Base-by-base conservation (phyloP, 37 sponge, comb jelly and placozoan species). In the Tethya wilhelma region DNA sequence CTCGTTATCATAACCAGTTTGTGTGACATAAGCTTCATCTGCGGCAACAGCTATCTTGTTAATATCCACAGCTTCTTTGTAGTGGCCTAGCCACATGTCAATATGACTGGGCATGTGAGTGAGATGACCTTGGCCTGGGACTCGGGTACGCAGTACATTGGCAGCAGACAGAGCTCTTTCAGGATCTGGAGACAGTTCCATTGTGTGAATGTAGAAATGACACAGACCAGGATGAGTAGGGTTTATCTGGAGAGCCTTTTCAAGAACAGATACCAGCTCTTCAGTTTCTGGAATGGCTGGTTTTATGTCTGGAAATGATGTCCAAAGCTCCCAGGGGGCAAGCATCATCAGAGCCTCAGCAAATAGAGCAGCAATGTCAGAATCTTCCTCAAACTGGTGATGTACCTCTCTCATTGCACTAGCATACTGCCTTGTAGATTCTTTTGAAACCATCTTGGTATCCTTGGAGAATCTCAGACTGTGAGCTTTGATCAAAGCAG, bases 51-150 rank as follows among this genome's bases (percentile, higher is more conserved):
- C 90, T 64, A 11, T 67, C 43, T 78, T 77, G 78, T 89, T 89
- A 6, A 49, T 75, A 36, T 84, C 90, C 43, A 77, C 70, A 14
- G 90, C 90, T 23, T 89, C 90, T 34, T 89, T 83, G 84, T 89
- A 89, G 11, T 89, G 79, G 26, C 90, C 90, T 55, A 89, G 80
- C 90, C 84, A 83, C 84, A 89, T 83, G 33, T 89, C 90, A 76
- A 89, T 89, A 45, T 88, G 89, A 17, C 73, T 71, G 45, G 89
- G 64, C 89, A 88, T n/a, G n/a, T n/a, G n/a, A n/a, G n/a, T n/a
- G n/a, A n/a, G n/a, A n/a, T n/a, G n/a, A n/a, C 87, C 87, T 33
- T 79, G 80, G 4, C 73, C 87, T 28, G 59, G 59, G 38, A 49
- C 38, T 20, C 56, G 59, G 37, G 3, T 20, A 9, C 87, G 87